These are phyloP conservation scores for Dioctria linearis DNA, from an alignment of 2,888 invertebrate species.

Conservation along the genomic window DNA sequence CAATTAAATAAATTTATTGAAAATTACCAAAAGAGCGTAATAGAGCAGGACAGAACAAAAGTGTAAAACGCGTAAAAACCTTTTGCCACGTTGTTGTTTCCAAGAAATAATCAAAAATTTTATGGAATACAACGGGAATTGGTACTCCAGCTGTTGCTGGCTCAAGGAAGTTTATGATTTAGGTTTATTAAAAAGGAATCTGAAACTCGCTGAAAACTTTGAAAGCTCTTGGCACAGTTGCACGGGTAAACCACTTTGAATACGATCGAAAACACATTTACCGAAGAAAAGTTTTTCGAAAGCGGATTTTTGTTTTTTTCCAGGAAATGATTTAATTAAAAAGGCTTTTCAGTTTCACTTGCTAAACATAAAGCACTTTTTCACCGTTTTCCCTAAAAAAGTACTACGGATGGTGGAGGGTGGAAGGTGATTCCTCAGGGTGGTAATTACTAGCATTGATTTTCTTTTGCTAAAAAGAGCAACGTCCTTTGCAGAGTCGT, in stretches of 20 bases:
- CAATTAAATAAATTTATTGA: neutral
- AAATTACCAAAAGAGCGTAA: neutral
- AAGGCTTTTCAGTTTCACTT: neutral
- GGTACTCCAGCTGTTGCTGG: neutral
- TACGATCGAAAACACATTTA: constrained; percentile 7
- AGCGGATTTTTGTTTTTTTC: neutral
- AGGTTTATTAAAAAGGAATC: constrained; percentile 1
- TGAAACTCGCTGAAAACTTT: neutral
- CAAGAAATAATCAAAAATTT: constrained; percentile 2
- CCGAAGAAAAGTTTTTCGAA: neutral
- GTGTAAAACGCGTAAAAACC: neutral
- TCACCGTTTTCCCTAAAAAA: too few species aligned
- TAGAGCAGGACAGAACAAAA: too few species aligned
- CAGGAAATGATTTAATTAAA: constrained; percentile 1
- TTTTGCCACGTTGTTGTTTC: neutral
- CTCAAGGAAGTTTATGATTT: constrained; percentile 2
- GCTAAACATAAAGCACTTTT: too few species aligned
- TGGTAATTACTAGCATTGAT: too few species aligned
- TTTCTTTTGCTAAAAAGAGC: too few species aligned
- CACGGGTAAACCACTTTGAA: constrained; percentile 4
- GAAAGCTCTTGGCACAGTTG: neutral
- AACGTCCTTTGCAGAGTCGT: too few species aligned
- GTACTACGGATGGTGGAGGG: too few species aligned
- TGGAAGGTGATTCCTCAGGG: too few species aligned
- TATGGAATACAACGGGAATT: neutral